These are phyloP conservation scores for Deilephila porcellus DNA, from an alignment of 2,888 invertebrate species.

Conservation along the genomic window DNA sequence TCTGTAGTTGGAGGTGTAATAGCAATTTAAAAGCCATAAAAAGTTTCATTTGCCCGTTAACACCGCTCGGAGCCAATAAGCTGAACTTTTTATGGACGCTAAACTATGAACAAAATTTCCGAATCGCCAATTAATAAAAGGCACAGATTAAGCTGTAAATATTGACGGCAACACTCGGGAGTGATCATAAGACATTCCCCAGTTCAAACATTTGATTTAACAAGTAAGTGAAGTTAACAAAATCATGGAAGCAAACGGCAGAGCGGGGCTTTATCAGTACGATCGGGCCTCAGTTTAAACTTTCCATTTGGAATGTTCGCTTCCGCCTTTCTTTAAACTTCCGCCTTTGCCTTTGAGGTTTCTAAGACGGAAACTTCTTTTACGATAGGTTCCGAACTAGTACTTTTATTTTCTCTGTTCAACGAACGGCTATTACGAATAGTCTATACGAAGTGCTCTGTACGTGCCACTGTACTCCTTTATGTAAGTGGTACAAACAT, in stretches of 20 bases:
- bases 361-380: constrained; percentile 68
- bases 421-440: constrained; percentile 45
- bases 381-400: constrained; percentile 56
- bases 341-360: constrained; percentile 72
- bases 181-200: constrained; percentile 37
- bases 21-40: constrained; percentile 18
- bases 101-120: constrained; percentile 10
- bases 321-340: constrained; percentile 73
- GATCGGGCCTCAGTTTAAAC: constrained; percentile 63
- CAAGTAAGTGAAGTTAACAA: constrained; percentile 53
- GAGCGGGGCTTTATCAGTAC: constrained; percentile 61
- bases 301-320: constrained; percentile 69
- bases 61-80: constrained; percentile 8
- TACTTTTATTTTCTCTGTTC: constrained; percentile 60
- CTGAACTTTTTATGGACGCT: constrained; percentile 17
- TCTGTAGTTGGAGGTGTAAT: constrained; percentile 9
- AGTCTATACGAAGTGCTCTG: constrained; percentile 32
- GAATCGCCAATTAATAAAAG: constrained; percentile 19
- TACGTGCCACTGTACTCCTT: constrained; percentile 27
- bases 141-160: constrained; percentile 26
- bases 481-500: constrained; percentile 1
- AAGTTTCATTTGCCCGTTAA: background rate
- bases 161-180: constrained; percentile 33
- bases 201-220: constrained; percentile 43
- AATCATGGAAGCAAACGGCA: constrained; percentile 60